phyloP scores from a whole-genome alignment of 1,140 invertebrate genomes.

The Drosophila sturtevanti region DNA sequence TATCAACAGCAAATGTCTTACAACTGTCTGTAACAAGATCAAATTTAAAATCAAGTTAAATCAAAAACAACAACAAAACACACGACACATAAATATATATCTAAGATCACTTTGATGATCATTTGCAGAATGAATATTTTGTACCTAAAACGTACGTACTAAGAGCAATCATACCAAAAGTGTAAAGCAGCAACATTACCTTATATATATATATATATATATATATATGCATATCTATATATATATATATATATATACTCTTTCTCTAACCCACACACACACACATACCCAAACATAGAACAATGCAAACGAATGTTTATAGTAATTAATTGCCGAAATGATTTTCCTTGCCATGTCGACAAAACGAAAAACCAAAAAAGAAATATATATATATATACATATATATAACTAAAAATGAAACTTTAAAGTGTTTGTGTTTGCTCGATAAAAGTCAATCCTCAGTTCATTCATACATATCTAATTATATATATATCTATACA shows the following conservation, averaged over 20 bases:
- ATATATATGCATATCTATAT: background rate
- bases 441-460: constrained; percentile 59
- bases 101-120: constrained; percentile 20
- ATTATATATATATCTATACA: background rate
- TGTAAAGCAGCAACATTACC: constrained; percentile 36
- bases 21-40: constrained; percentile 39
- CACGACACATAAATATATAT: constrained; percentile 1
- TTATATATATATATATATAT: background rate
- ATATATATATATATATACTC: background rate
- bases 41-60: constrained; percentile 3
- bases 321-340: constrained; percentile 36
- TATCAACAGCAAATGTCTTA: constrained; percentile 51
- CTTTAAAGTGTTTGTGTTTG: constrained; percentile 75
- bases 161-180: constrained; percentile 43
- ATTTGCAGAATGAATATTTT: constrained; percentile 35
- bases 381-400: constrained; percentile 45
- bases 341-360: constrained; percentile 14
- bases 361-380: constrained; percentile 23
- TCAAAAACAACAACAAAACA: background rate
- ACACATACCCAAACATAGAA: constrained; percentile 22
- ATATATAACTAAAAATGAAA: constrained; percentile 50
- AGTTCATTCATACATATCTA: constrained; percentile 30
- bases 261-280: background rate
- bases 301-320: constrained; percentile 19
- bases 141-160: constrained; percentile 53